Percentiles rank a stretch among this genome's conserved stretches.
Conservation (phyloP, 2,888 invertebrate genomes). For the Drosophila kokeensis region DNA sequence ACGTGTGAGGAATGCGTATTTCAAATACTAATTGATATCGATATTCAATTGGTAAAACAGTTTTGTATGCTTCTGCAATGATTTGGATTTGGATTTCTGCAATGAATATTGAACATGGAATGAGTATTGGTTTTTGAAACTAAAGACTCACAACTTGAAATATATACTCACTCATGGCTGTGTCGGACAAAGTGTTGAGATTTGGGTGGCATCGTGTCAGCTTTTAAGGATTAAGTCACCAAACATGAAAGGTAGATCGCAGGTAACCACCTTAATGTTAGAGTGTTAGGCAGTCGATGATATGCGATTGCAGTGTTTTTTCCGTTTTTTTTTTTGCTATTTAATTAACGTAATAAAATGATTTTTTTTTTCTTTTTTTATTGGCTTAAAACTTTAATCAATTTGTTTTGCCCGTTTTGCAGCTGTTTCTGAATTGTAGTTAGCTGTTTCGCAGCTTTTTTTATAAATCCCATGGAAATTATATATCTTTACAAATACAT, state of each 20-base stretch:
- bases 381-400: neutral
- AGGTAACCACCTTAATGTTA: neutral
- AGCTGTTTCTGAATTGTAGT: conserved; percentile 27
- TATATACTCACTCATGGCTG: neutral
- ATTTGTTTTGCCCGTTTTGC: conserved; percentile 1
- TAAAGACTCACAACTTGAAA: neutral
- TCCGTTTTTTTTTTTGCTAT: neutral
- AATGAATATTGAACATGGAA: neutral
- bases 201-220: neutral
- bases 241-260: neutral
- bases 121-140: neutral
- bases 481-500: neutral
- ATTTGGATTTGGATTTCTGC: neutral
- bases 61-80: conserved; percentile 19
- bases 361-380: neutral
- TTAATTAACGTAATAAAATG: neutral
- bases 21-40: conserved; percentile 1
- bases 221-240: neutral
- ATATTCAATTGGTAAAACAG: conserved; percentile 25
- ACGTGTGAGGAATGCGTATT: neutral
- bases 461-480: neutral
- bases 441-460: neutral
- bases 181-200: neutral
- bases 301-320: neutral
- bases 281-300: neutral